Evolutionary conservation across 2,888 invertebrate genomes (phyloP), one percentile per base, ranked within the genome.

Genomic region (Dryococelus australis): DNA sequence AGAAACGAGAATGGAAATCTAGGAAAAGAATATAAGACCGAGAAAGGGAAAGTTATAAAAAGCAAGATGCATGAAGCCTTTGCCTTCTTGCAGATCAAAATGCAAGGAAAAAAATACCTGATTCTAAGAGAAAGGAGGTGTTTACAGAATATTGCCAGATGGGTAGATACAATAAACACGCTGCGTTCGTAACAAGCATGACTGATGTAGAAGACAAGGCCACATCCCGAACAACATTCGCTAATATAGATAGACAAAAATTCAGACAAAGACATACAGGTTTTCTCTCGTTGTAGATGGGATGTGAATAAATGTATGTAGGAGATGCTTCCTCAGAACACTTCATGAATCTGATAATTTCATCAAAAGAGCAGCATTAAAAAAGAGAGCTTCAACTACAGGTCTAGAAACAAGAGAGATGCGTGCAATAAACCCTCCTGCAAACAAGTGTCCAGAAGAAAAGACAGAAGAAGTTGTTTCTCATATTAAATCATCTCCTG

Each of bases 401-500:
- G 65, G 65, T 24, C n/a, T 65, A 65, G 24, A 65, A 65, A 65
- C 65, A 65, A 65, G 65, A n/a, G n/a, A n/a, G n/a, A n/a, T n/a
- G n/a, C n/a, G n/a, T 65, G 65, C 1, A 9, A 65, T 5, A 65
- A 65, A 65, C 24, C 65, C 65, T 24, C 65, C 65, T 65, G 65
- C 65, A 6, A 65, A 65, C n/a, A 65, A 65, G 65, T 65, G 2
- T 65, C 65, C 65, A 65, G n/a, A 8, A 16, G 65, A 65, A 65
- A 65, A 65, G 65, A 65, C 65, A 2, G 24, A 65, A 65, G 83
- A 81, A 81, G 81, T 83, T 28, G 24, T 83, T 35, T 35, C 43
- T 83, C 83, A 83, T 20, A 28, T 28, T 0, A 83, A 83, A 28
- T 83, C 83, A 13, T 83, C 28, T 83, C 28, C 83, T 83, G 28